Evolutionary conservation across 2,113 vertebrate species (phyloP).

Genomic region (Rhinoptilus africanus): DNA sequence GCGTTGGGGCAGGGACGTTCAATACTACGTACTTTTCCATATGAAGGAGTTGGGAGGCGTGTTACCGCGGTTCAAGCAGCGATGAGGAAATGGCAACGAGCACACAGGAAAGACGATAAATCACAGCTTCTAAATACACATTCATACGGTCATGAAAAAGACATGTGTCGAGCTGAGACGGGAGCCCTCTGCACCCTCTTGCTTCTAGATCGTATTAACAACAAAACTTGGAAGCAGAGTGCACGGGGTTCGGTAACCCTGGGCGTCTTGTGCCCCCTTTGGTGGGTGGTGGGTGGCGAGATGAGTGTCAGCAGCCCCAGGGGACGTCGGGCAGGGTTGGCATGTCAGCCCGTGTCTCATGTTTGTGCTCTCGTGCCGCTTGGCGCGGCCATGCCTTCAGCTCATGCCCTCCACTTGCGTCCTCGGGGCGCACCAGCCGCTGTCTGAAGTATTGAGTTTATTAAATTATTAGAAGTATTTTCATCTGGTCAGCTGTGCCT

Average conservation of each 20-base stretch:
- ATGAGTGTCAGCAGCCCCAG: accelerated
- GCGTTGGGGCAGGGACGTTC: accelerated
- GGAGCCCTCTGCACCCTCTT: neutral
- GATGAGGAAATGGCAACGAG: neutral
- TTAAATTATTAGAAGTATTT: neutral
- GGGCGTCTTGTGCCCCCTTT: neutral
- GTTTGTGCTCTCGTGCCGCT: neutral
- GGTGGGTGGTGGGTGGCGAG: neutral
- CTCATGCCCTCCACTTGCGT: neutral
- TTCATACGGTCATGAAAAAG: neutral
- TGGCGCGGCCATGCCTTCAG: accelerated
- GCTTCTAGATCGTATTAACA: neutral
- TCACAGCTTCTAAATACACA: neutral
- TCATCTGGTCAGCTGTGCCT: neutral
- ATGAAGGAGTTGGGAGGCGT: neutral
- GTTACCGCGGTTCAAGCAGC: neutral
- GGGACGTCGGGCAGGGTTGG: accelerated
- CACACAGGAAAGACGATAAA: neutral
- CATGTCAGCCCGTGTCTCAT: neutral
- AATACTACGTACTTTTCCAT: accelerated
- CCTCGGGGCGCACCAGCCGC: neutral
- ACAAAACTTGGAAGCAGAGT: neutral
- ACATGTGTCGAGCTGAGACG: accelerated
- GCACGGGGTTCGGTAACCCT: neutral
- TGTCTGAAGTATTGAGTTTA: neutral